Evolutionary conservation across 2,797 vertebrate species (phyloP), one percentile per base, ranked within the genome.

Genomic region (Dendrocincla fuliginosa): DNA sequence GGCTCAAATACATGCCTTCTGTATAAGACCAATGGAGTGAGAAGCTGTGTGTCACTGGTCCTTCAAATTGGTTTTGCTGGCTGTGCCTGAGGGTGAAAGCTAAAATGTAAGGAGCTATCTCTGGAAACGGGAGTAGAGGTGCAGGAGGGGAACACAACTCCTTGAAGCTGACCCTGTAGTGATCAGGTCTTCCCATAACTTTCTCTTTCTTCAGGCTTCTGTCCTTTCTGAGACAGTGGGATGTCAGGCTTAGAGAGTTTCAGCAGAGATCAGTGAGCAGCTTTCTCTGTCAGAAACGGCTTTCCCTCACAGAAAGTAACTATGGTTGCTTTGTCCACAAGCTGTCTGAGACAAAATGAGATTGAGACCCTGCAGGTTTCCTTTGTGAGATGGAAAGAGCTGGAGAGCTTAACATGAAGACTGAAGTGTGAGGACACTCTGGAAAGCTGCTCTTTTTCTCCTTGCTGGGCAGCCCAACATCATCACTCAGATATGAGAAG

Each of bases 401-500:
- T 71, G 53, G 60, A 78, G 64, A 91, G 52, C 39, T 77, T 57
- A 44, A 63, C 84, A 61, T 41, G 17, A 63, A n/a, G 6, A 4
- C 8, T 65, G 56, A 93, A 14, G 28, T 56, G 27, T 52, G 22
- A 57, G 50, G 37, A 47, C 1, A 6, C 15, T 39, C 1, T 1
- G 28, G 25, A 35, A 83, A 10, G 27, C 49, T 65, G 18, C 5
- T 70, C 3, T 84, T n/a, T 22, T 60, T 19, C 18, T 80, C 22
- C 17, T 71, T 70, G 25, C 37, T 41, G 44, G 30, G 39, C 15
- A 77, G 49, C 47, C 24, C 63, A 46, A 20, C 23, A 50, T 50
- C 35, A 41, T 57, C 49, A 55, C 0, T 0, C 0, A 1, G 24
- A 14, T 8, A 9, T 22, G 28, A 23, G 33, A 52, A 86, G 46